Evolutionary conservation across 2,888 invertebrate genomes (phyloP), one percentile per base, ranked within the genome.

Genomic region (Globia sparganii): DNA sequence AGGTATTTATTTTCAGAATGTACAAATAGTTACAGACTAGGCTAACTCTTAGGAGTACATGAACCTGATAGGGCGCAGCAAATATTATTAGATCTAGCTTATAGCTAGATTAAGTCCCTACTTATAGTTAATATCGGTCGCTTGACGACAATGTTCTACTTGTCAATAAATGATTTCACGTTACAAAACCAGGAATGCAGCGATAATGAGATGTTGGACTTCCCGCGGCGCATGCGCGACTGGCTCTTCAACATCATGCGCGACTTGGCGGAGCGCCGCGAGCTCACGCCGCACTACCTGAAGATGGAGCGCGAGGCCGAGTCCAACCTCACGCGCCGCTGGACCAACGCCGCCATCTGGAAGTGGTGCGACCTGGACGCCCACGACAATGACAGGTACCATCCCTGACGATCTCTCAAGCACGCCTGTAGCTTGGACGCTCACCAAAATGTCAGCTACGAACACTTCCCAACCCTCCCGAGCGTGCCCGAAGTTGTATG

Each of bases 161-260:
- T 53, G 21, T 21, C 58, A 34, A n/a, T 53, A 18, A 34, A 34
- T 18, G 11, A 2, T 68, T 37, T 21, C 37, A 58, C 34, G 11
- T 37, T 59, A 37, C 37, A 58, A 21, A 68, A 58, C 34, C 58
- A 73, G 98, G 97, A 97, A 89, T 99, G 99, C 95, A 97, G 97
- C 31, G 97, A 98, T 74, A 98, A 98, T 87, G 99, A 99, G 95
- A 98, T 99, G 98, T 97, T 98, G 64, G 99, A 99, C 97, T 99
- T 99, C 96, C 99, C 99, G 72, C 97, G 98, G 70, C 98, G 99
- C 92, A 99, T 99, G 99, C 98, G 99, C 87, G 99, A 99, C 94
- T 99, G 99, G 99, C 98, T 99, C 72, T 99, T 99, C 97, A 99
- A 99, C 97, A 98, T 99, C 85, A 99, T 99, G 99, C 98, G 99